These are phyloP conservation scores for Lepus europaeus DNA, from an alignment of 2,113 vertebrate genomes.

Conservation along the genomic window DNA sequence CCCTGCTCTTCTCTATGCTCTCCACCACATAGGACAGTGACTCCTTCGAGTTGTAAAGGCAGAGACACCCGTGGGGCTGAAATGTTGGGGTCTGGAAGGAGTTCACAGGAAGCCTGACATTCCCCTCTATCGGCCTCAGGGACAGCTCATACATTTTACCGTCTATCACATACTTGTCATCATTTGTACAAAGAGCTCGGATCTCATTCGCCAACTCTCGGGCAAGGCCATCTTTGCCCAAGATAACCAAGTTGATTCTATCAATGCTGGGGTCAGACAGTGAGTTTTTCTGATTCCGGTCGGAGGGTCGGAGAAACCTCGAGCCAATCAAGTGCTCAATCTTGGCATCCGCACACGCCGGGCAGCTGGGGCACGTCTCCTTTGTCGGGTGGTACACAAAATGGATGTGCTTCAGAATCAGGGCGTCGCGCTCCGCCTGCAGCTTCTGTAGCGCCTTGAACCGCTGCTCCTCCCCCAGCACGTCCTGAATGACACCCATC, in stretches of 20 bases:
- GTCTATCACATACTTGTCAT: slow-evolving; percentile 95
- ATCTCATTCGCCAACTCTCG: slow-evolving; percentile 98
- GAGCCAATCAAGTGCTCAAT: slow-evolving; percentile 94
- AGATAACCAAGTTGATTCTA: slow-evolving; percentile 95
- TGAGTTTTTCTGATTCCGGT: slow-evolving; percentile 91
- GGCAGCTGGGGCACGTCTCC: slow-evolving; percentile 96
- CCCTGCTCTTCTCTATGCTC: slow-evolving; percentile 95
- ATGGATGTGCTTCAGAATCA: slow-evolving; percentile 98
- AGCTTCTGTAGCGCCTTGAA: slow-evolving; percentile 98
- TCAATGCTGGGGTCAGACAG: slow-evolving; percentile 89
- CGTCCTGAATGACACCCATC: slow-evolving; percentile 98
- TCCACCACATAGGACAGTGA: slow-evolving; percentile 96
- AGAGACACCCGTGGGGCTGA: slow-evolving; percentile 96
- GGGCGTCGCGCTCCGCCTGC: slow-evolving; percentile 96
- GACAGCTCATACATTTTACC: slow-evolving; percentile 96
- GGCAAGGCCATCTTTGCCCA: slow-evolving; percentile 96
- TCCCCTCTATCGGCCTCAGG: slow-evolving; percentile 96
- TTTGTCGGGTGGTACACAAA: slow-evolving; percentile 99
- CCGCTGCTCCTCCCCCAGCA: slow-evolving; percentile 95
- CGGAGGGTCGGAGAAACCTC: slow-evolving; percentile 90
- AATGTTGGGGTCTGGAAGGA: slow-evolving; percentile 97
- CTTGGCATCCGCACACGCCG: slow-evolving; percentile 93
- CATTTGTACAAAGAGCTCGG: slow-evolving; percentile 95
- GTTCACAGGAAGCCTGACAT: slow-evolving; percentile 97
- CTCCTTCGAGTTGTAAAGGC: slow-evolving; percentile 98